Base-by-base conservation (phyloP, 92 coral and sea anemone species). In the Umimayanthus chanpuru region DNA sequence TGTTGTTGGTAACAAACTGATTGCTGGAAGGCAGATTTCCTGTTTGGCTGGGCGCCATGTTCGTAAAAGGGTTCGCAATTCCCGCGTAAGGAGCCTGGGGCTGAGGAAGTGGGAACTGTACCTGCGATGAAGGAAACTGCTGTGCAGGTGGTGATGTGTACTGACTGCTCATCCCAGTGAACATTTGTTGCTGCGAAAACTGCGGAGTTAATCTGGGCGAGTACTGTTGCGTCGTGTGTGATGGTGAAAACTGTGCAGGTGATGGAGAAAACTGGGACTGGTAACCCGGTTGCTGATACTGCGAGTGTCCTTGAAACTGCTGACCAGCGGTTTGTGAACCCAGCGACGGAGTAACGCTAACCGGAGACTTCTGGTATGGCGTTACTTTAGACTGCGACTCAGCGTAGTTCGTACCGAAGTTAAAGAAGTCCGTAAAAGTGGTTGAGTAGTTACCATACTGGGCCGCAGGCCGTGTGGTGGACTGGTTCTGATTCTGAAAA, bases 101-200 rank as follows among this genome's bases (percentile, higher is more conserved):
- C 68, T 68, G 77, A 16, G 87, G 64, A 43, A 15, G 21, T 6
- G 87, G 87, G 64, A 83, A 83, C 40, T 83, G 87, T 44, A 77
- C 47, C 75, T 81, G 75, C 28, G 86, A 40, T 1, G 55, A 32
- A 44, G 76, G 38, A 43, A 81, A 83, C 77, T 70, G 87, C 78
- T 83, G 87, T 43, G 21, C 78, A 83, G 87, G 43, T 43, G 87
- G 47, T 11, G 87, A 70, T 26, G 87, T 70, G 78, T 83, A 83
- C 66, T 83, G 87, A 29, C 78, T 83, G 87, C 66, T 83, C 87
- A 83, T 40, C 44, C 78, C 87, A 26, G 87, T 18, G 36, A 83
- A 83, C 78, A 83, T 83, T 70, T 83, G 87, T 21, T 83, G 87
- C 87, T 70, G 87, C 6, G 87, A 47, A 67, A 83, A 83, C 66